phyloP scores from a whole-genome alignment of 1,140 invertebrate genomes.

The Platorchestia sp. region DNA sequence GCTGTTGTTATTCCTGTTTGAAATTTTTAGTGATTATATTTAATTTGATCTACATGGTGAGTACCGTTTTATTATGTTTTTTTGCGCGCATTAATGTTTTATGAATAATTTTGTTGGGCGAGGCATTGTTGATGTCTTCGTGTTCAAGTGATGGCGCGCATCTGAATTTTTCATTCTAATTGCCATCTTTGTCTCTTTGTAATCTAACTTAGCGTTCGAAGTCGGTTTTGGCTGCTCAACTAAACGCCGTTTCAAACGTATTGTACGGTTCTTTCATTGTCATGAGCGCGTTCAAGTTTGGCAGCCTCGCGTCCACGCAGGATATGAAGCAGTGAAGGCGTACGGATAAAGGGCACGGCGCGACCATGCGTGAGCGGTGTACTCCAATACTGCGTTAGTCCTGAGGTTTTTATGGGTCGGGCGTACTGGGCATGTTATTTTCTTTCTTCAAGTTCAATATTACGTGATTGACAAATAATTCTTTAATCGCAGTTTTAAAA shows the following conservation, averaged over 20 bases:
- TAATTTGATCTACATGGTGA: conserved; percentile 44
- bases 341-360: not conserved
- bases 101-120: not conserved
- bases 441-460: too few relatives aligned
- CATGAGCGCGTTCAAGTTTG: not conserved
- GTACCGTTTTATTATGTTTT: not conserved
- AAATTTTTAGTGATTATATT: conserved; percentile 44
- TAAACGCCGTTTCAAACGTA: not conserved
- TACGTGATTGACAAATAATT: too few relatives aligned
- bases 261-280: not conserved
- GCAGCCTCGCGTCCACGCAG: not conserved
- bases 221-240: not conserved
- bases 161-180: not conserved
- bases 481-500: too few relatives aligned
- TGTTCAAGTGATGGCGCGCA: not conserved
- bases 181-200: not conserved
- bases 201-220: not conserved
- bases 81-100: not conserved
- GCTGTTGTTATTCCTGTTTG: conserved; percentile 43
- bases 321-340: not conserved
- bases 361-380: not conserved
- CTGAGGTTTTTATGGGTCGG: not conserved
- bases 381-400: not conserved
- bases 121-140: not conserved
- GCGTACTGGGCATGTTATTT: too few relatives aligned